Conservation (phyloP, 2,797 vertebrate species). For the Diceros bicornis region DNA sequence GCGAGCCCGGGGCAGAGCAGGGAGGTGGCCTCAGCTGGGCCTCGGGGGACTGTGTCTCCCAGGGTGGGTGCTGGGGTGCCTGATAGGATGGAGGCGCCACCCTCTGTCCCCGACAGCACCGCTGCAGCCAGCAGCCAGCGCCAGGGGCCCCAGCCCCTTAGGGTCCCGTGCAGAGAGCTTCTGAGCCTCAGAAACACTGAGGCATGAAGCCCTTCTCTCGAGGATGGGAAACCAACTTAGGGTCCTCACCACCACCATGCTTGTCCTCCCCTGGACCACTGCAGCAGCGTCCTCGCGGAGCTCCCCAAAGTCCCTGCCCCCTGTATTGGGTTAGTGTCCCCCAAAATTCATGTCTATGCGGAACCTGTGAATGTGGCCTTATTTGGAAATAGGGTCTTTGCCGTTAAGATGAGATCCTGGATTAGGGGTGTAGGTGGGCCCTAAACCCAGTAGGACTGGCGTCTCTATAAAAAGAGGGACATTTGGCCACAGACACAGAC, state of each 20-base stretch:
- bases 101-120: neutral
- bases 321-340: neutral
- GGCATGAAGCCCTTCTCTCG: neutral
- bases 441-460: neutral
- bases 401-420: neutral
- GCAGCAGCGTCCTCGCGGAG: neutral
- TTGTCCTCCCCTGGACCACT: neutral
- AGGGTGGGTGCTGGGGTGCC: neutral
- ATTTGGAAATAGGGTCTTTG: neutral
- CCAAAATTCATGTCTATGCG: neutral
- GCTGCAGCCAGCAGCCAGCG: neutral
- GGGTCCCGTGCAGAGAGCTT: neutral
- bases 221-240: neutral
- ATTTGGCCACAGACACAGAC: neutral
- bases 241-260: neutral
- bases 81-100: neutral
- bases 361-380: neutral
- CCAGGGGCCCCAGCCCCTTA: neutral
- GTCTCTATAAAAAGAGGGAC: neutral
- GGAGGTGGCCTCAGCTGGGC: neutral
- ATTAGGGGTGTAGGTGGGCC: neutral
- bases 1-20: neutral
- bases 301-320: neutral
- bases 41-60: neutral
- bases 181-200: neutral